Evolutionary conservation across 30 jellyfish, hydroid and myxozoan genomes (phyloP), one percentile per base, ranked within the genome.

Genomic region (Pseudorhiza aurosa): DNA sequence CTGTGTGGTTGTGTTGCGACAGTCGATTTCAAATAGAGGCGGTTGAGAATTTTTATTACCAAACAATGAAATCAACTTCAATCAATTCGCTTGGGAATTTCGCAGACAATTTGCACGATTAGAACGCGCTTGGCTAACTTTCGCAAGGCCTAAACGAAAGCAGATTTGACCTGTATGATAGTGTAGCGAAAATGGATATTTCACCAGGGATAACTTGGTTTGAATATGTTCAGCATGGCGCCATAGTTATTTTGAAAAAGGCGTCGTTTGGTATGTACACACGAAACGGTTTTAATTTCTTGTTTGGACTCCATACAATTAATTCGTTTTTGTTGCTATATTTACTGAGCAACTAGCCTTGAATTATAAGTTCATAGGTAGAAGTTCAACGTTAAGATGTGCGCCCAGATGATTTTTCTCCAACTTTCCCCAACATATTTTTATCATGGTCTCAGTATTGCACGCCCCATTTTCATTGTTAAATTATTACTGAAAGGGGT

Each of bases 1-100:
- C 68, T 55, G 32, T 55, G 86, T 73, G 75, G 86, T 73, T 73
- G 86, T 73, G 86, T 73, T 73, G 86, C 37, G 26, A 1, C 55
- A 40, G 18, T 37, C 31, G 35, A 53, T 73, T 73, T 73, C 64
- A 73, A 73, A 73, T 73, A 73, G 53, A 29, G 53, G 86, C 86
- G 86, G 86, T 73, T 73, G 86, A 73, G 64, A 37, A n/a, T 1
- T 68, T 22, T 26, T 68, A 24, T 19, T 40, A 17, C 14, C 29
- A 31, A 25, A 68, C 65, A 43, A 68, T 68, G 67, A 68, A 42
- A 25, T 36, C 19, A 6, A 40, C 46, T 8, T 36, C 9, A 15
- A 53, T 35, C 39, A 26, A 14, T 30, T 21, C 36, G 0, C 60
- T 14, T 31, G 17, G 18, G 77, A 6, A 64, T 15, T 64, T n/a